Conservation (phyloP, 2,888 invertebrate genomes). For the Acanthoscelides obtectus region DNA sequence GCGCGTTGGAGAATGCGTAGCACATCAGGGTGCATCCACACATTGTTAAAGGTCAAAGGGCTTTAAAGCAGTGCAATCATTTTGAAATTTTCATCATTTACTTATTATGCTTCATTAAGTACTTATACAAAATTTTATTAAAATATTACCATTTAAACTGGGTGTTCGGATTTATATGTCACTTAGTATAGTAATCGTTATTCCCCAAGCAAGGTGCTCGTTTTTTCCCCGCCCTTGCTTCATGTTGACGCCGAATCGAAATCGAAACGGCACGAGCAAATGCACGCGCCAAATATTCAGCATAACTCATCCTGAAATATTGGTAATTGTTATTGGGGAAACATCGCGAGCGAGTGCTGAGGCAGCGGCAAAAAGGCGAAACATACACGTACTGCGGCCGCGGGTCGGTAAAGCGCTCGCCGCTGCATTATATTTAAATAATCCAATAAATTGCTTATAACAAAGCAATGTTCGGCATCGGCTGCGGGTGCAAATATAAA, state of each 20-base stretch:
- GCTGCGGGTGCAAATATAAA: slow-evolving; percentile 41
- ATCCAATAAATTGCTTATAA: slow-evolving; percentile 45
- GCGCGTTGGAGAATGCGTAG: no score
- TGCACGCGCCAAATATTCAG: neutral
- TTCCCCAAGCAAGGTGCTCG: no score
- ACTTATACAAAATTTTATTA: no score
- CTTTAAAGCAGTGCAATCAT: no score
- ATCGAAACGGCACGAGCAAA: neutral
- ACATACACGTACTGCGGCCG: slow-evolving; percentile 10
- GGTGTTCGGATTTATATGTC: no score
- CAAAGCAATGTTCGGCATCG: slow-evolving; percentile 40
- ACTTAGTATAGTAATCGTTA: no score
- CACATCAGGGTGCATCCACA: no score
- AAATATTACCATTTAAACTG: no score
- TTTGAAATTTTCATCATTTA: no score
- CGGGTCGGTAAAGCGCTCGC: neutral
- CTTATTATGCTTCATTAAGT: no score
- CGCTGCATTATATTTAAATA: slow-evolving; percentile 37
- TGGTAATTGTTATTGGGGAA: neutral
- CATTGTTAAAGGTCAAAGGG: no score
- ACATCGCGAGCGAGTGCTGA: neutral
- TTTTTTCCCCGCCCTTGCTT: neutral
- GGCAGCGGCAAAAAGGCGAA: neutral
- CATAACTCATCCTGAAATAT: neutral
- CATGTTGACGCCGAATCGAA: neutral